Evolutionary conservation across 1,140 invertebrate species (phyloP), one percentile per base, ranked within the genome.

Genomic region (Drosophila bipectinata): DNA sequence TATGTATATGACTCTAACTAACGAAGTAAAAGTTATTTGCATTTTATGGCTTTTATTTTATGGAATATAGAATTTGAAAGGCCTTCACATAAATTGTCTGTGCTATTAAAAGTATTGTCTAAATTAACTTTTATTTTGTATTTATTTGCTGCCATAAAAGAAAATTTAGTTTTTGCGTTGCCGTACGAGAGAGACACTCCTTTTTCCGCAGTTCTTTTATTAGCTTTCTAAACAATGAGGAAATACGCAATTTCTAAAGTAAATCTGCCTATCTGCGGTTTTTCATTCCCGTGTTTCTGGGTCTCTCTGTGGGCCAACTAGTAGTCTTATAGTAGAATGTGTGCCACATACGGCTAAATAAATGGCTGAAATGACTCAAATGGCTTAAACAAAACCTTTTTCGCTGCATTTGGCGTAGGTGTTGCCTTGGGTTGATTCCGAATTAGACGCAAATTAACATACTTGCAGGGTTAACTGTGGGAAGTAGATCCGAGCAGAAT

Each of bases 381-480:
- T 44, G 15, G 56, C 44, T 15, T 32, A 37, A 24, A 24, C 41
- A 58, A 63, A 66, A 63, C 63, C 63, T 66, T 62, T 62, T 66
- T 63, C 30, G 61, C 30, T 14, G 14, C 55, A 12, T 60, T 39
- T 51, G 10, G 28, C 47, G 63, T 45, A 60, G 63, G 63, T 47
- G 47, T 67, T 58, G 62, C 63, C 63, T 67, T 63, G 63, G 63
- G 15, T 64, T 47, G 47, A 32, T 44, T 64, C 32, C 51, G 59
- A 67, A 67, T 66, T 66, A 63, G 63, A 49, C 4, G 45, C 58
- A 21, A 63, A 66, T 64, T 67, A 67, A 44, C 63, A 67, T 67
- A 64, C 63, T 64, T 39, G 59, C 63, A 62, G 63, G 59, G 63
- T 64, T 67, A 64, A 15, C 63, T 62, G 63, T 64, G 63, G 59